phyloP scores from a whole-genome alignment of 1,140 invertebrate species.

The Drosophila pandora region DNA sequence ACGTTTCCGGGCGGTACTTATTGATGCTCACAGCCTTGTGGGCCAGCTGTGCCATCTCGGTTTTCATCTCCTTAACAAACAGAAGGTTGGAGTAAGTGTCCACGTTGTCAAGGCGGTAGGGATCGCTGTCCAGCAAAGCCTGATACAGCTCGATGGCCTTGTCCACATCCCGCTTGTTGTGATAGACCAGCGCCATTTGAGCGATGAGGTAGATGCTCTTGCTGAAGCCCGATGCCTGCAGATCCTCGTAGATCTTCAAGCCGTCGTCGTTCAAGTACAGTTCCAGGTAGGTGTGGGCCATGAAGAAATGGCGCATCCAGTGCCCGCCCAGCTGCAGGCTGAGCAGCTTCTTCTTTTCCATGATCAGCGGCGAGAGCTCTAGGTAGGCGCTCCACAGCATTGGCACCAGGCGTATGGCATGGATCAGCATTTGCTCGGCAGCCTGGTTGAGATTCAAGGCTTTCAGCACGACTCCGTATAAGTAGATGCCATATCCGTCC shows the following conservation, averaged over 20 bases:
- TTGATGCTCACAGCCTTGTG: slow-evolving; percentile 97
- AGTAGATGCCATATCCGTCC: slow-evolving; percentile 95
- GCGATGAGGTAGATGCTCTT: slow-evolving; percentile 95
- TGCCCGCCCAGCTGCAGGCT: slow-evolving; percentile 91
- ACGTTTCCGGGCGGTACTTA: slow-evolving; percentile 98
- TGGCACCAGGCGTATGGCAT: slow-evolving; percentile 91
- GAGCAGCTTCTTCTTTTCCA: slow-evolving; percentile 89
- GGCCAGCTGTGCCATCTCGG: slow-evolving; percentile 96
- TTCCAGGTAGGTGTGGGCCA: slow-evolving; percentile 95
- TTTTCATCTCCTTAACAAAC: slow-evolving; percentile 96
- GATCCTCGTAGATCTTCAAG: slow-evolving; percentile 90
- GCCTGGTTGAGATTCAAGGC: slow-evolving; percentile 91
- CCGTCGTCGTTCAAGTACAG: slow-evolving; percentile 96
- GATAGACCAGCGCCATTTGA: slow-evolving; percentile 95
- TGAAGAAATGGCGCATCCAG: slow-evolving; percentile 98
- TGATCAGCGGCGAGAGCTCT: slow-evolving; percentile 94
- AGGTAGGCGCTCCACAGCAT: slow-evolving; percentile 97
- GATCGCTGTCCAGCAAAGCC: slow-evolving; percentile 92
- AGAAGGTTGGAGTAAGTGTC: slow-evolving; percentile 98
- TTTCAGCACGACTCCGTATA: slow-evolving; percentile 96
- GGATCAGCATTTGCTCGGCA: slow-evolving; percentile 91
- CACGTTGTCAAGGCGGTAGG: slow-evolving; percentile 96
- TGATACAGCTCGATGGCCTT: slow-evolving; percentile 94
- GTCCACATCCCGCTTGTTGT: slow-evolving; percentile 97
- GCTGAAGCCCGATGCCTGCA: slow-evolving; percentile 92